phyloP scores from a whole-genome alignment of 2,113 vertebrate genomes.

The Neodontobutis hainanensis region DNA sequence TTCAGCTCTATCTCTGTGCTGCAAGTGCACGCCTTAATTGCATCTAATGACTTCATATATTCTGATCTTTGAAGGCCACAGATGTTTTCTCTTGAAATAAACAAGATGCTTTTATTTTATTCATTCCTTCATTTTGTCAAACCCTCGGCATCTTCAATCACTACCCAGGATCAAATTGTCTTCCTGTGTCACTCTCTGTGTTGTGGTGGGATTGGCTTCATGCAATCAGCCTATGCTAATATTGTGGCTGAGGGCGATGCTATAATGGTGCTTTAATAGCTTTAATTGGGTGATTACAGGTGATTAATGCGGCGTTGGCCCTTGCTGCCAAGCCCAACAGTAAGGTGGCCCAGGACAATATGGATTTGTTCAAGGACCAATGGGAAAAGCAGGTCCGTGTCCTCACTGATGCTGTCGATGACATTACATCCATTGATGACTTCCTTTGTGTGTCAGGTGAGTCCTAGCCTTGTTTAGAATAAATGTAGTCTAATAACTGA shows the following conservation, averaged over 20 bases:
- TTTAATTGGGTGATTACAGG: conserved; percentile 84
- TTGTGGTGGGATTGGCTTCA: conserved; percentile 20
- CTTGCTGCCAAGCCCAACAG: conserved; percentile 98
- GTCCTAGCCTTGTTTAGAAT: not conserved
- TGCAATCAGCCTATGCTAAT: conserved; percentile 60
- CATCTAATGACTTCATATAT: conserved; percentile 65
- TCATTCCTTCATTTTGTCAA: conserved; percentile 40
- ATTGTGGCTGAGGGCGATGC: conserved; percentile 51
- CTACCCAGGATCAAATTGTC: conserved; percentile 52
- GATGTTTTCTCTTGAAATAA: conserved; percentile 32
- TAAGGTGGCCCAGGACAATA: conserved; percentile 98
- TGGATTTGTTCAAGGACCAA: conserved; percentile 98
- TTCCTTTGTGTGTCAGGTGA: conserved; percentile 97
- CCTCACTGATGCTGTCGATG: conserved; percentile 96
- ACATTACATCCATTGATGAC: conserved; percentile 99
- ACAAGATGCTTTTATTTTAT: conserved; percentile 46
- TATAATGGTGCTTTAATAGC: conserved; percentile 64
- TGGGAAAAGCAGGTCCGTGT: conserved; percentile 98
- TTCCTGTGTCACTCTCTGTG: conserved; percentile 33
- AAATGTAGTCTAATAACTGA: not conserved
- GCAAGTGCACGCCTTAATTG: conserved; percentile 52
- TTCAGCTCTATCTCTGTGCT: conserved; percentile 24
- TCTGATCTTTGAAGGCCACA: conserved; percentile 51
- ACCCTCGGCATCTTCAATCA: conserved; percentile 41
- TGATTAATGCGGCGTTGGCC: conserved; percentile 97